Base-by-base conservation (phyloP, 2,888 invertebrate species). In the Ecdyonurus torrentis region DNA sequence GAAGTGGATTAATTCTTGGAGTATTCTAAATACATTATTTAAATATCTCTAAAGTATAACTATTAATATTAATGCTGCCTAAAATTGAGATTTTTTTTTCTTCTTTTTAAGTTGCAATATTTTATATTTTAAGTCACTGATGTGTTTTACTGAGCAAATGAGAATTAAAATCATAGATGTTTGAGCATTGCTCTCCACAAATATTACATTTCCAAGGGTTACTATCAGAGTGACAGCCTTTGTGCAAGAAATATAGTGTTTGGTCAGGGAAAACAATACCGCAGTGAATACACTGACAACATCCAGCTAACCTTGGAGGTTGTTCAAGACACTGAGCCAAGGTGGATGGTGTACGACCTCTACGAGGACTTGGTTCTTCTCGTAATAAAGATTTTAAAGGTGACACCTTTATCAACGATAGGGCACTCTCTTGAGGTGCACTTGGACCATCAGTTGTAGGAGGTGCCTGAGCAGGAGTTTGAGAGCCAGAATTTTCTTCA, bases 121-220 rank as follows among this genome's bases (percentile, higher is more conserved):
- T n/a, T n/a, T n/a, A n/a, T n/a, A n/a, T n/a, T n/a, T 15, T 37
- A 55, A 55, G 59, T 79, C 79, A 85, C 81, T 93, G 91, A 78
- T 93, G 93, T 76, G 91, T 91, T 77, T 92, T 92, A 77, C 93
- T 93, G 69, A 94, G 80, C 74, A 94, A 82, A 82, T 95, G 94
- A 70, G 93, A 91, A 80, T 95, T 94, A 80, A 97, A 97, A 76
- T 96, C 94, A 78, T 96, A 96, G 63, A 95, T 89, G 73, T 95
- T 93, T 75, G 87, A 88, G 76, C 93, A 93, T 74, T 90, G 88
- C 75, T 93, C 91, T 60, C 96, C 96, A 76, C 97, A 98, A 69
- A 97, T 91, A 78, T 97, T 97, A 77, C 96, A 96, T 77, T 94
- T 94, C 87, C 87, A 97, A 1, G 97, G 96, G 78, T 96, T 95